phyloP scores from a whole-genome alignment of 2,888 invertebrate genomes.

The Ptychoptera albimana region DNA sequence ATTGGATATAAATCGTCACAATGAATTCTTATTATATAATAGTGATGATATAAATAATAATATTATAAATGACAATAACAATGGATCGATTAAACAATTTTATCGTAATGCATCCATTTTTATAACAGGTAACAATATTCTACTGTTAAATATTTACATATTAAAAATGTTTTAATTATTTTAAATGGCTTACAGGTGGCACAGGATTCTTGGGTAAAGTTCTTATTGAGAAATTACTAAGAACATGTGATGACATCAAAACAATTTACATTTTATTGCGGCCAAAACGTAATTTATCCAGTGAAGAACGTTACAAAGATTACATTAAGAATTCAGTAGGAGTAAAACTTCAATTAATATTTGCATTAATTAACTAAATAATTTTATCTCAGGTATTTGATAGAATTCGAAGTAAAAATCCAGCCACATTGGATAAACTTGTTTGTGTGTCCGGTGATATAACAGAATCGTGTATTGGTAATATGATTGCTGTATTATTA shows the following conservation, averaged over 20 bases:
- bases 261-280: conserved; percentile 71
- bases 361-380: background rate
- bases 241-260: conserved; percentile 64
- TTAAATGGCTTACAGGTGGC: conserved; percentile 34
- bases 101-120: no score
- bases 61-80: no score
- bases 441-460: conserved; percentile 62
- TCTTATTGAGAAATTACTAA: conserved; percentile 76
- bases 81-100: no score
- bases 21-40: no score
- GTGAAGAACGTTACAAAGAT: conserved; percentile 54
- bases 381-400: conserved; percentile 46
- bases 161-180: no score
- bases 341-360: conserved; percentile 14
- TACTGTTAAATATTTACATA: no score
- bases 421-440: conserved; percentile 49
- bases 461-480: conserved; percentile 49
- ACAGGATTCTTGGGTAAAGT: conserved; percentile 93
- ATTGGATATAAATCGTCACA: no score
- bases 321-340: conserved; percentile 43
- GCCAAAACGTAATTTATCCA: conserved; percentile 48
- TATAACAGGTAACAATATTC: no score
- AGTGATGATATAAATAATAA: no score
- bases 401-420: conserved; percentile 43
- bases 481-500: conserved; percentile 18